These are phyloP conservation scores for Muntiacus muntjak DNA, from an alignment of 2,113 vertebrate genomes.

Conservation along the genomic window DNA sequence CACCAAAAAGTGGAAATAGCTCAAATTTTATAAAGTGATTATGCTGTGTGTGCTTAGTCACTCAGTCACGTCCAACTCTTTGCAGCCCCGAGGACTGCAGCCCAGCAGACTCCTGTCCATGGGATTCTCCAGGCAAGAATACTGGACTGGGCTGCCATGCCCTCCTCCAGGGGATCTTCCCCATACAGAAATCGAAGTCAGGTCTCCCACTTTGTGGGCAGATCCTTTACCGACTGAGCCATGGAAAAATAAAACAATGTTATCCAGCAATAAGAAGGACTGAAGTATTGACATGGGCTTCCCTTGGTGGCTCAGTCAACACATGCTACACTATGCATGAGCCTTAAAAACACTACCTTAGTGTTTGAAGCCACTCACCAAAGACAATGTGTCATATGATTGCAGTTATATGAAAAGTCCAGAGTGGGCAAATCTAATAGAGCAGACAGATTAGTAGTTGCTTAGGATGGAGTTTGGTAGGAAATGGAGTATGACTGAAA, in stretches of 20 bases:
- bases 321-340: not conserved
- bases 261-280: not conserved
- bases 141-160: not conserved
- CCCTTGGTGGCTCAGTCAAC: not conserved
- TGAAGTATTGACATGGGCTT: not conserved
- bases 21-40: not conserved
- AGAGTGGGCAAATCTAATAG: not conserved
- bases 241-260: not conserved
- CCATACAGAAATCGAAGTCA: not conserved
- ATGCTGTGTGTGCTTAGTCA: not conserved
- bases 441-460: not conserved
- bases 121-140: not conserved
- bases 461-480: not conserved
- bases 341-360: not conserved
- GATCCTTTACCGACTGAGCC: not conserved
- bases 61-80: not conserved
- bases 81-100: not conserved
- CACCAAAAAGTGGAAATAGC: not conserved
- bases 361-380: not conserved
- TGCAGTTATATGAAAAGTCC: not conserved
- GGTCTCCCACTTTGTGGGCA: not conserved
- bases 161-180: not conserved
- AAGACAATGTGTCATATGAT: not conserved
- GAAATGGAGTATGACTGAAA: not conserved
- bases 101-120: accelerated